Evolutionary conservation across 64 coral and sea anemone genomes (phyloP).

Genomic region (Pocillopora damicornis): DNA sequence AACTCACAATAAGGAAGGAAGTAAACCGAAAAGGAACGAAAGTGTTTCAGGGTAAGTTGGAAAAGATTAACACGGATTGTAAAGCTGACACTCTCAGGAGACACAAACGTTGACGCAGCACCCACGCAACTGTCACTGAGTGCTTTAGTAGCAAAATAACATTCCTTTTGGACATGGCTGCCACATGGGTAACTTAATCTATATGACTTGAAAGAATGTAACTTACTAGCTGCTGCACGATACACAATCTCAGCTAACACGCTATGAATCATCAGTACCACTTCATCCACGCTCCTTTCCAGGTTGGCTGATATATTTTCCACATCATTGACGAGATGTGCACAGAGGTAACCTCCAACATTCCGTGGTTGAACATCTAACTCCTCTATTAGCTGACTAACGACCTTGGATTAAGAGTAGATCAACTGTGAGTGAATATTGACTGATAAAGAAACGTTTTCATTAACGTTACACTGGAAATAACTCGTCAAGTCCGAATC

Average conservation of each 20-base stretch:
- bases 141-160: not conserved
- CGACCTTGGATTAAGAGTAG: not conserved
- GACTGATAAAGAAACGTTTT: not conserved
- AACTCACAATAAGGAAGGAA: no score
- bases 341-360: constrained; percentile 27
- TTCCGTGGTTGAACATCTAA: not conserved
- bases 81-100: no score
- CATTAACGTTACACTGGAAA: no score
- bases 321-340: constrained; percentile 41
- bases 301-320: constrained; percentile 24
- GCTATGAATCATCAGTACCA: constrained; percentile 27
- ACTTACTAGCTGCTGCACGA: constrained; percentile 8
- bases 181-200: no score
- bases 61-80: no score
- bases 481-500: no score
- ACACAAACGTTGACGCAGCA: no score
- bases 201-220: no score
- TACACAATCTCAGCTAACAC: constrained; percentile 21
- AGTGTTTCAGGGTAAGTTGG: no score
- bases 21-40: no score
- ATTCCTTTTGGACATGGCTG: no score
- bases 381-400: not conserved
- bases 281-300: constrained; percentile 49
- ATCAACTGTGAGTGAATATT: not conserved
- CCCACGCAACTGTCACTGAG: not conserved